These are phyloP conservation scores for Trypoxylon attenuatum DNA, from an alignment of 2,888 invertebrate genomes.

Conservation along the genomic window DNA sequence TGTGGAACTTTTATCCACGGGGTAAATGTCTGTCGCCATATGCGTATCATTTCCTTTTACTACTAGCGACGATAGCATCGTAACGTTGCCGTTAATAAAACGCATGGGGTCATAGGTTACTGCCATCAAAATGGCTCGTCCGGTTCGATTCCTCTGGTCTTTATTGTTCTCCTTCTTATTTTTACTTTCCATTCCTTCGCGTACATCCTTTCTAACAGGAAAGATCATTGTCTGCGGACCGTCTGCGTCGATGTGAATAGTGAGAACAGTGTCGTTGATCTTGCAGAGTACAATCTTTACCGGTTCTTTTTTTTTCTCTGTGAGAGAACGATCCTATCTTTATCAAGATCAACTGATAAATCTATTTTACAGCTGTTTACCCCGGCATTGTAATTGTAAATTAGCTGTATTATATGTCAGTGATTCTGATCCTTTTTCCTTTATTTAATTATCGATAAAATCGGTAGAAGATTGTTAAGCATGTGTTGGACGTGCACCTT, in stretches of 20 bases:
- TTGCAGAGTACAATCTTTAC: not conserved
- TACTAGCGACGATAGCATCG: slow-evolving; percentile 3
- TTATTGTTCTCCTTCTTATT: slow-evolving; percentile 1
- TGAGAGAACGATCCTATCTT: too few species aligned
- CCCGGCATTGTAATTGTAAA: too few species aligned
- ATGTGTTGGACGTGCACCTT: too few species aligned
- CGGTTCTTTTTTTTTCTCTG: too few species aligned
- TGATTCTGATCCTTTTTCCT: too few species aligned
- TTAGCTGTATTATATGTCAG: too few species aligned
- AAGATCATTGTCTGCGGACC: slow-evolving; percentile 1
- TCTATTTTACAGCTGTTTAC: too few species aligned
- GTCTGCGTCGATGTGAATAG: slow-evolving; percentile 5
- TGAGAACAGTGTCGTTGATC: slow-evolving; percentile 5
- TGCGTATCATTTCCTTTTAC: slow-evolving; percentile 26
- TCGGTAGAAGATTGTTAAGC: too few species aligned
- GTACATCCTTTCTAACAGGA: not conserved
- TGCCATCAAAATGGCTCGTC: not conserved
- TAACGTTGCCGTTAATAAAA: slow-evolving; percentile 27
- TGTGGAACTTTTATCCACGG: not conserved
- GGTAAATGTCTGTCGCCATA: slow-evolving; percentile 6
- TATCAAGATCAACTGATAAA: too few species aligned
- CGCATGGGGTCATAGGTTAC: slow-evolving; percentile 1
- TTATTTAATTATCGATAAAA: too few species aligned
- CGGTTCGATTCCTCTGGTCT: not conserved
- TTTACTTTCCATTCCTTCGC: not conserved